Base-by-base conservation (phyloP, 2,888 invertebrate genomes). In the Aleiodes leptofemur region DNA sequence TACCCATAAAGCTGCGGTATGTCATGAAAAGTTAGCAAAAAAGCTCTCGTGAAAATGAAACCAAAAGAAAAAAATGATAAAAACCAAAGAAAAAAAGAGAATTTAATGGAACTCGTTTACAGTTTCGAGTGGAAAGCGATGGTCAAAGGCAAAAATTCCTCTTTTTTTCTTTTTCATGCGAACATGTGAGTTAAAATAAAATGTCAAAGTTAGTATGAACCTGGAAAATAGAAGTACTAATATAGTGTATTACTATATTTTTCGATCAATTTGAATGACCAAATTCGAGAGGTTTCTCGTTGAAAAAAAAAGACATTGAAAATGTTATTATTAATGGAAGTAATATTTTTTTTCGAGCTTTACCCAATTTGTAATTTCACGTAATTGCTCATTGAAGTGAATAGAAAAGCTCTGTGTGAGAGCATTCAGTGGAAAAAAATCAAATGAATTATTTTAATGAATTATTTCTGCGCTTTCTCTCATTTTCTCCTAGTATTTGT, bases 71-170 rank as follows among this genome's bases (percentile, higher is more conserved):
- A 64, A 23, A 23, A 23, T 23, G 23, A 23, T 23, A 23, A 23
- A 23, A 34, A 13, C 57, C 11, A 13, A 59, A 57, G 29, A n/a
- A 43, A 48, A 14, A 64, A 64, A 64, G 48, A 16, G n/a, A n/a
- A n/a, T n/a, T 64, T 64, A 48, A 64, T 48, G 64, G 23, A 64
- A 64, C 43, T 43, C 43, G 64, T 64, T 61, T 38, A 61, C 61
- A 61, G 61, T 61, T 48, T 14, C 16, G 48, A 48, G 64, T 9
- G 48, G 48, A 64, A 23, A 64, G 61, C 61, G 4, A 16, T 43
- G 23, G 64, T 64, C 64, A 64, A 64, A 64, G 64, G 64, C 6
- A 64, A 64, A 64, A 48, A 48, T 43, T 16, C 23, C 23, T 64
- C 14, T 48, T 16, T 64, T 43, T 64, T 64, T 11, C 23, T 23